Percentiles rank a stretch among this genome's conserved stretches.
phyloP scores from a whole-genome alignment of 1,140 invertebrate species.

The Ips typographus region DNA sequence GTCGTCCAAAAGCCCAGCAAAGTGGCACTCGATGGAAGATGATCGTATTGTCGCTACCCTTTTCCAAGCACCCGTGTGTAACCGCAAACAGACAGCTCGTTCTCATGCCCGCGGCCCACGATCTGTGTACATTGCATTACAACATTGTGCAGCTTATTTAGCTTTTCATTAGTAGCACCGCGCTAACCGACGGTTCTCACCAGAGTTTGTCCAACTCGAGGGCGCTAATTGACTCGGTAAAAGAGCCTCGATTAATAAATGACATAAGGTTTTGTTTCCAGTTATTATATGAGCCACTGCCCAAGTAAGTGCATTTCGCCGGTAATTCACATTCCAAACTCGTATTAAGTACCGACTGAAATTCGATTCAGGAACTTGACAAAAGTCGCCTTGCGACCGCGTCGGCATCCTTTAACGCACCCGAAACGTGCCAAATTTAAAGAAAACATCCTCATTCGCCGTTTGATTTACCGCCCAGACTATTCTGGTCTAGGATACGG shows the following conservation, averaged over 20 bases:
- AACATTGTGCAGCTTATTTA: constrained; percentile 32
- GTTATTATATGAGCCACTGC: constrained; percentile 1
- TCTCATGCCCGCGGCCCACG: constrained; percentile 27
- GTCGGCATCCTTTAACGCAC: constrained; percentile 21
- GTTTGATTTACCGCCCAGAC: constrained; percentile 26
- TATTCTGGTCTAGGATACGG: constrained; percentile 10
- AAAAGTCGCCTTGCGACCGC: constrained; percentile 2
- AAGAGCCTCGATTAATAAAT: constrained; percentile 14
- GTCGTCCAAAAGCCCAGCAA: too few species aligned
- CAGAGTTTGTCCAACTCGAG: constrained; percentile 20
- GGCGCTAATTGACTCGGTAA: constrained; percentile 30
- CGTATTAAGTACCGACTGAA: constrained; percentile 7
- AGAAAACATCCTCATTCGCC: constrained; percentile 31
- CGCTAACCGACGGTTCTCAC: constrained; percentile 32
- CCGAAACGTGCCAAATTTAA: constrained; percentile 34
- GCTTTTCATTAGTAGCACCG: constrained; percentile 26
- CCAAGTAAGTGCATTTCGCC: background rate
- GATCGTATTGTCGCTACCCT: too few species aligned
- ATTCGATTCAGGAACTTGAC: constrained; percentile 18
- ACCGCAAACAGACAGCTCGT: constrained; percentile 24
- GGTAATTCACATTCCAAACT: constrained; percentile 11
- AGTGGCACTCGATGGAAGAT: too few species aligned
- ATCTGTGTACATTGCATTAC: constrained; percentile 30
- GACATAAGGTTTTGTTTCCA: constrained; percentile 6
- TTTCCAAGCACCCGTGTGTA: constrained; percentile 27